Evolutionary conservation across 2,113 vertebrate genomes (phyloP).

Genomic region (Crotalus horridus): DNA sequence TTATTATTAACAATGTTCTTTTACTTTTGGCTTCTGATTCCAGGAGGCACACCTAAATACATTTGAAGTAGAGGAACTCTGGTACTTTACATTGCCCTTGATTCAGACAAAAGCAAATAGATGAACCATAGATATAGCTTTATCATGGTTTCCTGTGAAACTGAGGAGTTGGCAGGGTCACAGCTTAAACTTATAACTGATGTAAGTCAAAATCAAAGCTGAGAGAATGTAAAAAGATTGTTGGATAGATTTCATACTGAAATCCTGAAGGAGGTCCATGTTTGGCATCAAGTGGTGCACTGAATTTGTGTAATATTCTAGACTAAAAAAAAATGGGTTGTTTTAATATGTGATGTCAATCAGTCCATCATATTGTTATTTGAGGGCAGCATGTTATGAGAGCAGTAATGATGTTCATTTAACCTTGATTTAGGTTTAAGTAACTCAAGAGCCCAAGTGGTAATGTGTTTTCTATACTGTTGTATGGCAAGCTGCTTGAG

Average conservation of each 20-base stretch:
- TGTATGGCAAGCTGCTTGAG: background rate
- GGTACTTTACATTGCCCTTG: background rate
- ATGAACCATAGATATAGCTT: background rate
- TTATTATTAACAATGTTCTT: background rate
- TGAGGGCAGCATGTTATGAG: background rate
- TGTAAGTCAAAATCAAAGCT: background rate
- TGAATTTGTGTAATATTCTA: background rate
- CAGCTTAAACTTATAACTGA: background rate
- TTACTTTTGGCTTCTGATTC: background rate
- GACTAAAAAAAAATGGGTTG: background rate
- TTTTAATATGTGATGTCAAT: background rate
- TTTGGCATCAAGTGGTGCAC: background rate
- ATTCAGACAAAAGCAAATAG: background rate
- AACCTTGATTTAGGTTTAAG: background rate
- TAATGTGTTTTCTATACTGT: background rate
- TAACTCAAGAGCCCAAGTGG: background rate
- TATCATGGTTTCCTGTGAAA: background rate
- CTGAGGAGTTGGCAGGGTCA: background rate
- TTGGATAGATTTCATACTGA: background rate
- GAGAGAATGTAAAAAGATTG: background rate
- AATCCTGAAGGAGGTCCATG: background rate
- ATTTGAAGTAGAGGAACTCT: background rate
- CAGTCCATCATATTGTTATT: background rate
- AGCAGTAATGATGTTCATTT: background rate
- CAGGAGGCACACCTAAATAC: background rate